phyloP scores from a whole-genome alignment of 2,797 vertebrate genomes.

The Epinephelus coioides region DNA sequence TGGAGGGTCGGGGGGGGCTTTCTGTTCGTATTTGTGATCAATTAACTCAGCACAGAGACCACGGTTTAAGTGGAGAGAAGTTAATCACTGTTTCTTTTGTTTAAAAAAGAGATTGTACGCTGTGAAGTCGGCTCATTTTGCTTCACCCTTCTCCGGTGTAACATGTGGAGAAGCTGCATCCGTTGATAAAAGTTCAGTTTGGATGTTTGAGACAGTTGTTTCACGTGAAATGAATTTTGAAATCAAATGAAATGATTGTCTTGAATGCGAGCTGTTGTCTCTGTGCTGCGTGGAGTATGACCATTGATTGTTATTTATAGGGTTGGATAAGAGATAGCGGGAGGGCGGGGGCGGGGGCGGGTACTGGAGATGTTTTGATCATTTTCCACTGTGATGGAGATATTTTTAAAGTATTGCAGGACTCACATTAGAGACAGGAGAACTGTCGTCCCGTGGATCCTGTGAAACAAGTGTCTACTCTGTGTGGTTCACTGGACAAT shows the following conservation, averaged over 20 bases:
- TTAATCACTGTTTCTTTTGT: constrained; percentile 83
- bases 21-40: constrained; percentile 77
- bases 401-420: constrained; percentile 74
- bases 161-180: constrained; percentile 65
- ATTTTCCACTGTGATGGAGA: constrained; percentile 69
- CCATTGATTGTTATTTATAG: constrained; percentile 85
- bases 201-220: constrained; percentile 72
- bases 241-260: constrained; percentile 68
- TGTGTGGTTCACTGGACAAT: constrained; percentile 80
- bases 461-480: constrained; percentile 67
- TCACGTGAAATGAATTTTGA: constrained; percentile 56
- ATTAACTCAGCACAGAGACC: constrained; percentile 80
- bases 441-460: constrained; percentile 64
- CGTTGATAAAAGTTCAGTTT: constrained; percentile 62
- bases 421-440: constrained; percentile 61
- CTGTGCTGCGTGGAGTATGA: constrained; percentile 82
- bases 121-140: constrained; percentile 76
- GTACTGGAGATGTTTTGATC: constrained; percentile 63
- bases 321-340: constrained; percentile 61
- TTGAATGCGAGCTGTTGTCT: constrained; percentile 79
- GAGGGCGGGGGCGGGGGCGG: constrained; percentile 47
- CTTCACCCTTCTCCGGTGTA: constrained; percentile 72
- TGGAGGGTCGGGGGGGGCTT: constrained; percentile 19
- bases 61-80: constrained; percentile 65
- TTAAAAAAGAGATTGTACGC: constrained; percentile 83